phyloP scores from a whole-genome alignment of 2,797 vertebrate genomes.

The Steatocranus sp. region DNA sequence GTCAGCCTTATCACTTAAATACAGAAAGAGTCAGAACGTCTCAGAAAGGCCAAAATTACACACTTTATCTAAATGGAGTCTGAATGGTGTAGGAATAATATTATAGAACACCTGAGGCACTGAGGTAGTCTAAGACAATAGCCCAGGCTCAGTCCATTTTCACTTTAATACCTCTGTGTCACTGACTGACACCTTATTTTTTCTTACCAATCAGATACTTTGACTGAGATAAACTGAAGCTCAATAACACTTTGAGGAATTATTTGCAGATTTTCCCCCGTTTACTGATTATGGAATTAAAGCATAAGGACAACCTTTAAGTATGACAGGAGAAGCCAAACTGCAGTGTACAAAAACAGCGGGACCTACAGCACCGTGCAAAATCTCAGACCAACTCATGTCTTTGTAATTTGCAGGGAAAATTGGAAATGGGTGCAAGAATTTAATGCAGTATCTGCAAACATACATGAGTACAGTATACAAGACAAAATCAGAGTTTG shows the following conservation, averaged over 20 bases:
- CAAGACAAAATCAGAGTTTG: not conserved
- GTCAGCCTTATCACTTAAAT: not conserved
- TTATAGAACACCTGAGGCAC: not conserved
- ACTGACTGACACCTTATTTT: not conserved
- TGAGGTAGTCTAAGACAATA: not conserved
- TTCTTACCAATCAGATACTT: not conserved
- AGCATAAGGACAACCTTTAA: not conserved
- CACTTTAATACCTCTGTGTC: not conserved
- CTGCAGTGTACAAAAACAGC: not conserved
- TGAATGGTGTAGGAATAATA: not conserved
- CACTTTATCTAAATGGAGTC: not conserved
- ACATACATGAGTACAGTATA: not conserved
- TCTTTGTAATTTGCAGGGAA: not conserved
- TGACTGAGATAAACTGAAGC: not conserved
- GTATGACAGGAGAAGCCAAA: not conserved
- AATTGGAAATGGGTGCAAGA: not conserved
- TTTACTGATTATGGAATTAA: not conserved
- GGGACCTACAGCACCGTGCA: not conserved
- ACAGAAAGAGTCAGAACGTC: rapidly evolving
- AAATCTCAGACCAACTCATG: not conserved
- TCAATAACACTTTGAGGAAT: not conserved
- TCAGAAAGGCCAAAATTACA: not conserved
- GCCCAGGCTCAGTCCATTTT: not conserved
- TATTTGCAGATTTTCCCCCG: rapidly evolving
- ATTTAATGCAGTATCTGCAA: not conserved